These are phyloP conservation scores for Brachypodius melanocephalos DNA, from an alignment of 2,113 vertebrate species.

Conservation along the genomic window DNA sequence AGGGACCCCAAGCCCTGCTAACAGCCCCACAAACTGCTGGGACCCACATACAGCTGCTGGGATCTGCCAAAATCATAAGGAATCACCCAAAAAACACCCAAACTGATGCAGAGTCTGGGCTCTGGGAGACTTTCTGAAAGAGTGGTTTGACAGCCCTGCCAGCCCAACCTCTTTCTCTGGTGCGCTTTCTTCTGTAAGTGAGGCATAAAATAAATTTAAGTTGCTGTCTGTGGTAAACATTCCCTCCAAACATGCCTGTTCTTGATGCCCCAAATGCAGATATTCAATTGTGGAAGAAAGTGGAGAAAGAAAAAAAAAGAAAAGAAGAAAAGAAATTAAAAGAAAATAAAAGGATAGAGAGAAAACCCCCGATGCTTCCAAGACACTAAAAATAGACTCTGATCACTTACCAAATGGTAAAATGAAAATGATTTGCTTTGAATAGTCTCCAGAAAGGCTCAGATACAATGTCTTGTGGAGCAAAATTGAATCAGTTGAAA, in stretches of 20 bases:
- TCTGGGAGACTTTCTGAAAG: not conserved
- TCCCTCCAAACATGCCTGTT: conserved; percentile 38
- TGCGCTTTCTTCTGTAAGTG: conserved; percentile 5
- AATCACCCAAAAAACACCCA: not conserved
- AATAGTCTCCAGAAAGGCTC: conserved; percentile 70
- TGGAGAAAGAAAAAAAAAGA: not conserved
- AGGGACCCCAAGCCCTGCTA: not conserved
- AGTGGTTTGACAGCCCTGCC: not conserved
- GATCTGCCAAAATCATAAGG: not conserved
- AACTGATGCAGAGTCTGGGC: not conserved
- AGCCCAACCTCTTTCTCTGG: not conserved
- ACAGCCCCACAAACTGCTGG: not conserved
- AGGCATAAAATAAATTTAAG: conserved; percentile 23
- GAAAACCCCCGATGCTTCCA: conserved; percentile 15
- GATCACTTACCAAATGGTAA: conserved; percentile 68
- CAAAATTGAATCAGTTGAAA: conserved; percentile 74
- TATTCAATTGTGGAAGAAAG: not conserved
- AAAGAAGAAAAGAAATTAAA: not conserved
- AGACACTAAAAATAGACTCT: conserved; percentile 65
- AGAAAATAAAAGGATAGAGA: not conserved
- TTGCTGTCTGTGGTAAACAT: not conserved
- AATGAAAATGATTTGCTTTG: conserved; percentile 71
- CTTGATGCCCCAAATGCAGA: conserved; percentile 31
- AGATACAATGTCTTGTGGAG: conserved; percentile 73
- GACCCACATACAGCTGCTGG: not conserved